These are phyloP conservation scores for Solenopsis invicta DNA, from an alignment of 1,140 invertebrate species.

Conservation along the genomic window DNA sequence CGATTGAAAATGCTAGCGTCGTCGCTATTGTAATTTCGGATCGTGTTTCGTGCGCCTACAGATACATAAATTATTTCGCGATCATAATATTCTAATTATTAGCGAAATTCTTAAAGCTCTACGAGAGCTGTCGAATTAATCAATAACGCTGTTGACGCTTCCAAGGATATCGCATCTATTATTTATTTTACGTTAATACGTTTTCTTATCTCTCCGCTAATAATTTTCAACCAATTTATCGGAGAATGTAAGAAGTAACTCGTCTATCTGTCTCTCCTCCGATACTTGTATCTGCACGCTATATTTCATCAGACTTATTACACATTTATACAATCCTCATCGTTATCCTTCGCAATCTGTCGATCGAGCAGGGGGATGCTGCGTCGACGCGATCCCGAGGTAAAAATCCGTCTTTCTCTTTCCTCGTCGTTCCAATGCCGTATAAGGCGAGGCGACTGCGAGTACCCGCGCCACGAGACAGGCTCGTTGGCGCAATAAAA, in stretches of 20 bases:
- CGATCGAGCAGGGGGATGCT: neutral
- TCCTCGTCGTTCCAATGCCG: constrained; percentile 24
- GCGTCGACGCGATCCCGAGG: constrained; percentile 7
- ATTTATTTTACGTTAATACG: neutral
- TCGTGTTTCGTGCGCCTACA: neutral
- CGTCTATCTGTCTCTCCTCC: neutral
- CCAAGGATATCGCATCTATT: neutral
- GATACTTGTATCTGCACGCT: neutral
- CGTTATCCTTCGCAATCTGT: constrained; percentile 38
- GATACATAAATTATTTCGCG: neutral
- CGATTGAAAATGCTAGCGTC: neutral
- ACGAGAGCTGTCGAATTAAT: constrained; percentile 6
- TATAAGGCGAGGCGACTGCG: constrained; percentile 77
- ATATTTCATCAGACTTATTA: constrained; percentile 22
- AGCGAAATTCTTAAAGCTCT: neutral
- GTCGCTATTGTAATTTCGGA: constrained; percentile 2
- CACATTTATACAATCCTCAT: constrained; percentile 31
- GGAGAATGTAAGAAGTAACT: neutral
- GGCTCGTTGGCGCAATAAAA: constrained; percentile 81
- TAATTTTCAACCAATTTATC: neutral
- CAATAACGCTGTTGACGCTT: neutral
- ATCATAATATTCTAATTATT: neutral
- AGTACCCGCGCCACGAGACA: constrained; percentile 65
- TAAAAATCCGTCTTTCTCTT: neutral
- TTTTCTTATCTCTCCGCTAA: neutral